Evolutionary conservation across 1,140 invertebrate genomes (phyloP).

Genomic region (Steinernema feltiae): DNA sequence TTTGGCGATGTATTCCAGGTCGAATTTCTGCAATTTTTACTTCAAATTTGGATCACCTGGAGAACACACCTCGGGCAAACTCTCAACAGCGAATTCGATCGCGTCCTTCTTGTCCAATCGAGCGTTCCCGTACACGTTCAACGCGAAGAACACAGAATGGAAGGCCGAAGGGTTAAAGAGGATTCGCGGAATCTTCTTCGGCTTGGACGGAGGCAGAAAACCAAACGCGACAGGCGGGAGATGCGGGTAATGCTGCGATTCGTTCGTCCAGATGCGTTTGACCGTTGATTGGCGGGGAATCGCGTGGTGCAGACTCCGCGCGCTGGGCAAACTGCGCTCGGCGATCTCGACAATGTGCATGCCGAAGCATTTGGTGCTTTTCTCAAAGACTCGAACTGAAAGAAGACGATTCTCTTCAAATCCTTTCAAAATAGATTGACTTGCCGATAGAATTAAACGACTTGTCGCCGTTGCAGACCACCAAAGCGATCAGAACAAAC

Average conservation of each 20-base stretch:
- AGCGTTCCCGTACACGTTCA: neutral
- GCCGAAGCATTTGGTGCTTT: neutral
- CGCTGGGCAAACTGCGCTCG: neutral
- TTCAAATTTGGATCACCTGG: neutral
- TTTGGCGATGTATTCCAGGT: neutral
- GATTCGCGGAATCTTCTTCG: neutral
- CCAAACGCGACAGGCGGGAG: neutral
- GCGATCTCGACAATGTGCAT: neutral
- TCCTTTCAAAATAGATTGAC: neutral
- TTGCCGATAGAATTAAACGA: neutral
- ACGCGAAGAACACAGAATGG: neutral
- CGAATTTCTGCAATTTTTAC: neutral
- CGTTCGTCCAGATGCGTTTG: neutral
- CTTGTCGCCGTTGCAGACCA: neutral
- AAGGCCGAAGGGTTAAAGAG: neutral
- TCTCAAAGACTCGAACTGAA: neutral
- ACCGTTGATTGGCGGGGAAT: neutral
- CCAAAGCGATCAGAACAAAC: neutral
- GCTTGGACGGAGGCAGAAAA: neutral
- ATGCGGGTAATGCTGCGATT: neutral
- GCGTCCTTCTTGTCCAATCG: neutral
- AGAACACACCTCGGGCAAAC: neutral
- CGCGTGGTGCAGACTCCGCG: neutral
- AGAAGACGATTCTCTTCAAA: neutral
- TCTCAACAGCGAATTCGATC: neutral